Base-by-base conservation (phyloP, 2,797 vertebrate genomes). In the Phataginus tetradactyla region DNA sequence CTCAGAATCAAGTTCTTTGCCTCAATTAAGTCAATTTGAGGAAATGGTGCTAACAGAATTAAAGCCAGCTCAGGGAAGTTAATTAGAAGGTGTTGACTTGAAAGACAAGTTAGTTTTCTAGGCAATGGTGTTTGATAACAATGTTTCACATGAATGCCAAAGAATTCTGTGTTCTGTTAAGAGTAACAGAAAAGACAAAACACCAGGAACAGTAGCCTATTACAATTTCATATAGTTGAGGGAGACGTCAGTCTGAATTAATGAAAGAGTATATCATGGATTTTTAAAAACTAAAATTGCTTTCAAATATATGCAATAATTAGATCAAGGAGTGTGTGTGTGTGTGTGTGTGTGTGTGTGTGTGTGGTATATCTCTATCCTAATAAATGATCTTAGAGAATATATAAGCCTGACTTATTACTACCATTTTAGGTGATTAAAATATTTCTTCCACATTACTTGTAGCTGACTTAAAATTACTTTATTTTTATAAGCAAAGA, bases 51-150 rank as follows among this genome's bases (percentile, higher is more conserved):
- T 53, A 93, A 95, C 20, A 55, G 90, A 64, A 96, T 87, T 88
- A 94, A 97, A 79, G 90, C 57, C 69, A 92, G 92, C 51, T 78
- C 39, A 32, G 49, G 7, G 32, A 72, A 91, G 86, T 97, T 88
- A 94, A 94, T 96, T 79, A 63, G n/a, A 0, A 0, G 74, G 3
- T 34, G 71, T 66, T 72, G 8, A 92, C 68, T 63, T 37, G 75
- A 75, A 69, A 96, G 34, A 79, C 85, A 96, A 45, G 84, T 95
- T 95, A 25, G 25, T 72, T 97, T 94, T 93, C 51, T 91, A 97
- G 80, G 79, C 37, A 95, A 4, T 81, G 42, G 39, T 49, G 42
- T 84, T 98, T 68, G 29, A 37, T 87, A 80, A 78, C 69, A 97
- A 12, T 91, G 34, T 69, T 94, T 95, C 39, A 61, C 80, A 97